Evolutionary conservation across 2,113 vertebrate species (phyloP), one percentile per base, ranked within the genome.

Genomic region (Odocoileus hemionus): DNA sequence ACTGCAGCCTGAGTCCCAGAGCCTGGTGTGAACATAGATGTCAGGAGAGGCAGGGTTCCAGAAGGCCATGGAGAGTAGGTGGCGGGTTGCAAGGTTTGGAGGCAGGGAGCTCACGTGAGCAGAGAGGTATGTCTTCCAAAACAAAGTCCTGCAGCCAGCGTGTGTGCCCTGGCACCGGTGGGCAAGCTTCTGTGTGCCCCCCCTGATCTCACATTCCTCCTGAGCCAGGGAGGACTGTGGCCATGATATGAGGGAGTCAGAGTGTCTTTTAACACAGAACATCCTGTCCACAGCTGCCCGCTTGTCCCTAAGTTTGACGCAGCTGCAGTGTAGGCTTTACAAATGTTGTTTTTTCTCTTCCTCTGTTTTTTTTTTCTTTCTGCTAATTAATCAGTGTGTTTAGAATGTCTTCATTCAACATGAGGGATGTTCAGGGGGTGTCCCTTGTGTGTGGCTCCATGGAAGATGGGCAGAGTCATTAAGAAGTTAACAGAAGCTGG

Each of bases 341-440:
- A 89, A 94, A 83, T 83, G 1, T 61, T 84, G 88, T 2, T n/a
- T 96, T 96, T 87, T 92, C 23, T 74, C 88, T 70, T 92, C 6
- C 89, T 92, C 16, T 64, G 58, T 70, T 70, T 19, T 36, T 21
- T 2, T 36, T 23, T 91, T 95, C n/a, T 89, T 5, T 64, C 47
- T 80, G 25, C 74, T 96, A 80, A 82, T 87, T 97, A 95, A 96
- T 98, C 95, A 83, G 50, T 97, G 91, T 0, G 0, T 97, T 97
- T 45, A 88, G 96, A 96, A 74, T 79, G 74, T 97, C 89, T 98
- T 95, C 26, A 0, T 94, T 94, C 55, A 55, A 87, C 57, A 70
- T 0, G 39, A 10, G 93, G 86, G n/a, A 52, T 1, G 47, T 58
- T 80, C 30, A 58, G 10, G 83, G 64, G 7, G 61, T 93, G 67